Evolutionary conservation across 2,113 vertebrate genomes (phyloP).

Genomic region (Corapipo altera): DNA sequence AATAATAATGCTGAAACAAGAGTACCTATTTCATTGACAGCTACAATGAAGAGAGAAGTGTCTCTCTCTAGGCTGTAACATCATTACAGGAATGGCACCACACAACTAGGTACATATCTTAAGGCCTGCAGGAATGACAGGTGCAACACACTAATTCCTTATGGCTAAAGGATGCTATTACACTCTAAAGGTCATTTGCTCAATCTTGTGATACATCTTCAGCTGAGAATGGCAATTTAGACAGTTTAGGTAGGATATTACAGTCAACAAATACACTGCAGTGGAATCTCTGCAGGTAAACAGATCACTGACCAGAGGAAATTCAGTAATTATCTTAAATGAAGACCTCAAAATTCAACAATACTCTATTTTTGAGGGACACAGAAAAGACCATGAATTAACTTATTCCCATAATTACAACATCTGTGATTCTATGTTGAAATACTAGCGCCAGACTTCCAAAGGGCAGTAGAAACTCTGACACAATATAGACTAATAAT

Average conservation of each 20-base stretch:
- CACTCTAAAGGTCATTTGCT: slow-evolving; percentile 52
- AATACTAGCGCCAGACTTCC: not conserved
- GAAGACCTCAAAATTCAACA: not conserved
- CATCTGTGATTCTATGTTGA: not conserved
- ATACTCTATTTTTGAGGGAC: not conserved
- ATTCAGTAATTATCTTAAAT: not conserved
- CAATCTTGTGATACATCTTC: not conserved
- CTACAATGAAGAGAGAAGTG: not conserved
- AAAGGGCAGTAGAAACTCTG: not conserved
- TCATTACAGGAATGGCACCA: slow-evolving; percentile 20
- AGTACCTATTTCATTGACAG: not conserved
- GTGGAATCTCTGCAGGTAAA: not conserved
- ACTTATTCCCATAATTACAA: not conserved
- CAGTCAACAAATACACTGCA: not conserved
- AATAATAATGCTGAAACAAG: not conserved
- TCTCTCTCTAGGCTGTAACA: slow-evolving; percentile 22
- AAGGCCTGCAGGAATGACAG: slow-evolving; percentile 31
- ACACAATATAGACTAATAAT: not conserved
- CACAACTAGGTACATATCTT: not conserved
- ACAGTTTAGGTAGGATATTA: not conserved
- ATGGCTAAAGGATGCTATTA: slow-evolving; percentile 16
- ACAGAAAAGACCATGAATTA: not conserved
- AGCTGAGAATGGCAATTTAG: slow-evolving; percentile 27
- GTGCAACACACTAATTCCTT: slow-evolving; percentile 40
- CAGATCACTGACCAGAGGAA: not conserved